These are phyloP conservation scores for Trichoplusia ni DNA, from an alignment of 1,140 invertebrate species.

Conservation along the genomic window DNA sequence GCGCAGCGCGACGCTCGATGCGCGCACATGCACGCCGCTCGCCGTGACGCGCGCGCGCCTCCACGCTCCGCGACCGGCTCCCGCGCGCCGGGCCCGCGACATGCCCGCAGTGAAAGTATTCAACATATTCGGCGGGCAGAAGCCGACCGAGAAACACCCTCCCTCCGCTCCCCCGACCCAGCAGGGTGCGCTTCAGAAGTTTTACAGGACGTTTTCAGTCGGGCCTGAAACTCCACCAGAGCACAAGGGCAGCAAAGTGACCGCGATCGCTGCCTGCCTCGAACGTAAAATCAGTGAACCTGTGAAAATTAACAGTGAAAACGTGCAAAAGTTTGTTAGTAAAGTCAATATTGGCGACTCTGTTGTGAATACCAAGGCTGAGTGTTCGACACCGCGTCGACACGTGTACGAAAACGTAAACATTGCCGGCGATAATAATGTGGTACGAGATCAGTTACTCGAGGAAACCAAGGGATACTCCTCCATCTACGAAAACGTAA, in stretches of 20 bases:
- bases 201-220: constrained; percentile 80
- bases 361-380: constrained; percentile 51
- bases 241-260: constrained; percentile 72
- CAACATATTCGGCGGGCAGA: constrained; percentile 77
- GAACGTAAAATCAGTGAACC: constrained; percentile 73
- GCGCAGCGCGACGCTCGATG: constrained; percentile 28
- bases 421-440: constrained; percentile 45
- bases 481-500: constrained; percentile 75
- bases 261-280: constrained; percentile 72
- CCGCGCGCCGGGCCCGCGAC: constrained; percentile 70
- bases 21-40: constrained; percentile 68
- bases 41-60: constrained; percentile 73
- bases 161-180: constrained; percentile 49
- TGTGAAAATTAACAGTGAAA: constrained; percentile 63
- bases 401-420: constrained; percentile 80
- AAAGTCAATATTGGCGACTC: constrained; percentile 59
- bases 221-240: constrained; percentile 62
- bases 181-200: constrained; percentile 75
- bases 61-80: constrained; percentile 61
- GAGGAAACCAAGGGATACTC: constrained; percentile 73
- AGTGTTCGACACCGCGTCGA: constrained; percentile 43
- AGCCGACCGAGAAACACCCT: constrained; percentile 71
- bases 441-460: constrained; percentile 53
- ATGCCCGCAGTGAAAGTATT: constrained; percentile 81
- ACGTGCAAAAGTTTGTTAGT: constrained; percentile 65